A percentile compares a stretch with the other conserved stretches of the same genome.
phyloP scores from a whole-genome alignment of 1,140 invertebrate species.

The Drosophila chauvacae region DNA sequence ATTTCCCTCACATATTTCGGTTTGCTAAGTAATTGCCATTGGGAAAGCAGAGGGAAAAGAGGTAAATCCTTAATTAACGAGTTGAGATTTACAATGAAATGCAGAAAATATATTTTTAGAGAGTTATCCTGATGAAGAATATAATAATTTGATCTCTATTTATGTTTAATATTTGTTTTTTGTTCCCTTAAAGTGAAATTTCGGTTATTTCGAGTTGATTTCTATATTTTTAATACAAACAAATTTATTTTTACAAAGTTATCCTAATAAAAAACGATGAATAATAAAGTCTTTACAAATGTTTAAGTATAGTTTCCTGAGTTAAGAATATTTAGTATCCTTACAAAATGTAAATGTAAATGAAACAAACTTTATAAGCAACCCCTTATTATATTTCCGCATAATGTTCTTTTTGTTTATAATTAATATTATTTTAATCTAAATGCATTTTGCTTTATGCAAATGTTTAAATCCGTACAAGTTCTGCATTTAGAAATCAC shows the following conservation, averaged over 20 bases:
- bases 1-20: constrained; percentile 36
- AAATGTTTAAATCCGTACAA: background rate
- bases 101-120: background rate
- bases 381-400: background rate
- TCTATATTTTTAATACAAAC: too few species aligned
- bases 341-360: background rate
- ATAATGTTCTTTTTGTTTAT: background rate
- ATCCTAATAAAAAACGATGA: background rate
- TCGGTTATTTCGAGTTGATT: too few species aligned
- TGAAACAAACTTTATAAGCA: background rate
- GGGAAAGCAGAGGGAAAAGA: background rate
- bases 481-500: constrained; percentile 17
- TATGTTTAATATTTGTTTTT: too few species aligned
- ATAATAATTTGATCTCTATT: too few species aligned
- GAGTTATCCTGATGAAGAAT: background rate
- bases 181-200: too few species aligned
- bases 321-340: background rate
- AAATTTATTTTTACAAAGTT: too few species aligned
- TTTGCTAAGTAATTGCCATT: constrained; percentile 25
- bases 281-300: background rate
- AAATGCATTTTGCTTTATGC: constrained; percentile 18
- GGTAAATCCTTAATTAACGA: background rate
- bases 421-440: background rate
- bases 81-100: background rate
- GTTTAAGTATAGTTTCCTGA: background rate